A percentile compares a stretch with the other conserved stretches of the same genome.
Conservation (phyloP, 2,113 vertebrate species). For the Ptychochromis oligacanthus region DNA sequence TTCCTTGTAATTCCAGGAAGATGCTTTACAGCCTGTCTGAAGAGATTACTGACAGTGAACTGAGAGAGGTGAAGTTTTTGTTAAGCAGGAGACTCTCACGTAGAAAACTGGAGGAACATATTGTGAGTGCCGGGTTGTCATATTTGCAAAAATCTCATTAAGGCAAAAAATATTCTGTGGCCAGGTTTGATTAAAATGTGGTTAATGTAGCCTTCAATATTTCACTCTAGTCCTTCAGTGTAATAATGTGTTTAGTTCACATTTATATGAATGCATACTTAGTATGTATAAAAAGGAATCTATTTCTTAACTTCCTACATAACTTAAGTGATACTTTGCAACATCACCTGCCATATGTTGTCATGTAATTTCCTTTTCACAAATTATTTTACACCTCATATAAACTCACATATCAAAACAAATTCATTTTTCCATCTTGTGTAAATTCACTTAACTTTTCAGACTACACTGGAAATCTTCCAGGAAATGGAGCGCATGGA, state of each 20-base stretch:
- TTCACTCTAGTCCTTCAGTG: neutral
- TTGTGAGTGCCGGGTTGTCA: conserved; percentile 68
- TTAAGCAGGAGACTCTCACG: conserved; percentile 33
- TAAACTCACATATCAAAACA: neutral
- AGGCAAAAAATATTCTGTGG: no score
- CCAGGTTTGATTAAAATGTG: neutral
- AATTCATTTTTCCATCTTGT: neutral
- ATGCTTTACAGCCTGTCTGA: conserved; percentile 74
- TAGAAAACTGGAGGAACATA: conserved; percentile 45
- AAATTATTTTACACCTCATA: neutral
- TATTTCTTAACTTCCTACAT: no score
- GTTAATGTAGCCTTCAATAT: neutral
- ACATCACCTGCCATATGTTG: neutral
- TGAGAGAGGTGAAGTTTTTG: conserved; percentile 72
- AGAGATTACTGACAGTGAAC: conserved; percentile 46
- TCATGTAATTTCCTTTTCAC: neutral
- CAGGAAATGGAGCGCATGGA: conserved; percentile 73
- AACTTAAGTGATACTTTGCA: no score
- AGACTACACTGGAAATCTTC: conserved; percentile 76
- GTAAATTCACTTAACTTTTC: no score
- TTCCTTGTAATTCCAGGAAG: conserved; percentile 58
- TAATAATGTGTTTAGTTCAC: neutral
- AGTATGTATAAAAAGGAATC: no score
- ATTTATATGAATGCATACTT: neutral
- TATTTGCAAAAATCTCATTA: no score